Evolutionary conservation across 2,888 invertebrate genomes (phyloP), one percentile per base, ranked within the genome.

Genomic region (Buathra laborator): DNA sequence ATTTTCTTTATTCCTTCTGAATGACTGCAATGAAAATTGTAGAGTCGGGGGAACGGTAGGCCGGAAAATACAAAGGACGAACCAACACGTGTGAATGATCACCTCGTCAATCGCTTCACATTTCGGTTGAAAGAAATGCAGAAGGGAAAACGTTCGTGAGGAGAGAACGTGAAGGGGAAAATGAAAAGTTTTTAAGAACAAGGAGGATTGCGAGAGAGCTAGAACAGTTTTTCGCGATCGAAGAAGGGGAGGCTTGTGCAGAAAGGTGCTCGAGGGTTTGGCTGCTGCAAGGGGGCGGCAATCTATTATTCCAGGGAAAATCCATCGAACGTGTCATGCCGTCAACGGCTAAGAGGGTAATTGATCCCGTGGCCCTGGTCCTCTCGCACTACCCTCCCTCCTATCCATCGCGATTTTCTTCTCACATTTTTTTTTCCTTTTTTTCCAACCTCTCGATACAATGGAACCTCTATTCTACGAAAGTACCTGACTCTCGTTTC

Each of bases 261-360:
- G 46, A 19, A 59, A 29, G 59, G 44, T 62, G 46, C 51, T 62
- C 43, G 37, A 43, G 37, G 29, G 29, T 29, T 51, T 76, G 62
- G 53, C 44, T 64, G 48, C 24, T 37, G 68, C 6, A 48, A 24
- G 29, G 44, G 19, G 79, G 51, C 14, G 79, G 44, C 75, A 56
- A 68, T 83, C 53, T 71, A 71, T 81, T 81, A 68, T 81, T 84
- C 16, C 46, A 66, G 19, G 51, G 53, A 68, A 77, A 59, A 53
- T 71, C 62, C 32, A 78, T 78, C 72, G 71, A 82, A 79, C 75
- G 56, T 79, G 80, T 80, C 76, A 46, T 53, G 46, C 62, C 72
- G 62, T 77, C 79, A 75, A 82, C 46, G 64, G 76, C 71, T 82
- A 59, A 80, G 80, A 72, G 85, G 80, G 82, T 85, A 85, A 85